Conservation (phyloP, 92 coral and sea anemone species). For the Metridium senile region DNA sequence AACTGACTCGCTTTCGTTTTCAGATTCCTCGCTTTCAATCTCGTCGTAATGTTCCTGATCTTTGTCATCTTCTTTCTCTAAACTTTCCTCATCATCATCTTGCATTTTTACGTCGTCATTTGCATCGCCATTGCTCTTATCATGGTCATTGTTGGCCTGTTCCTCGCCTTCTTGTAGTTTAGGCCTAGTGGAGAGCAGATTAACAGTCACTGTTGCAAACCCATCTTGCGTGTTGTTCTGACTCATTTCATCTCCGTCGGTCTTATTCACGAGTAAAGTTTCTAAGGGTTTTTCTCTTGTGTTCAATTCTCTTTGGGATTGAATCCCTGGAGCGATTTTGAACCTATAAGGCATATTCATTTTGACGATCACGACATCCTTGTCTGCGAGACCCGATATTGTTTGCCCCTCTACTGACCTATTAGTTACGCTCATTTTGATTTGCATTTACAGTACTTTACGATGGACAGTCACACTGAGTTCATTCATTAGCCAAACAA, state of each 20-base stretch:
- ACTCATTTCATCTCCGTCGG: conserved; percentile 38
- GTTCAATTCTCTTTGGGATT: conserved; percentile 57
- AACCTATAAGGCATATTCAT: conserved; percentile 27
- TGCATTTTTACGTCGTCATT: conserved; percentile 14
- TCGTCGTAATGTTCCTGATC: conserved; percentile 25
- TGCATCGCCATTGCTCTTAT: conserved; percentile 10
- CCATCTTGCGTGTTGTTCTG: conserved; percentile 25
- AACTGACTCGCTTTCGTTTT: conserved; percentile 15
- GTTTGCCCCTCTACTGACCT: conserved; percentile 2
- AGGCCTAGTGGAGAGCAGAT: conserved; percentile 58
- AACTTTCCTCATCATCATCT: conserved; percentile 8
- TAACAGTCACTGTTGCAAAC: conserved; percentile 78
- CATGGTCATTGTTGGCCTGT: conserved; percentile 5
- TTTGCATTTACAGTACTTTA: conserved; percentile 28
- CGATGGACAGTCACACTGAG: conserved; percentile 7
- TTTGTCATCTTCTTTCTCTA: conserved; percentile 12
- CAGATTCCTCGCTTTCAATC: conserved; percentile 22
- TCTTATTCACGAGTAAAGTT: conserved; percentile 41
- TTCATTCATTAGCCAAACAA: conserved; percentile 28
- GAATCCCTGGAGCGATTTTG: conserved; percentile 24
- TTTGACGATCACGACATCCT: conserved; percentile 44
- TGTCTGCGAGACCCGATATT: conserved; percentile 1
- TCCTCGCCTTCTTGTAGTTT: conserved; percentile 5
- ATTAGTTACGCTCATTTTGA: conserved; percentile 24
- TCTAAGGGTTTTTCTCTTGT: conserved; percentile 34